These are phyloP conservation scores for Xestia c-nigrum DNA, from an alignment of 2,888 invertebrate genomes.

Conservation along the genomic window DNA sequence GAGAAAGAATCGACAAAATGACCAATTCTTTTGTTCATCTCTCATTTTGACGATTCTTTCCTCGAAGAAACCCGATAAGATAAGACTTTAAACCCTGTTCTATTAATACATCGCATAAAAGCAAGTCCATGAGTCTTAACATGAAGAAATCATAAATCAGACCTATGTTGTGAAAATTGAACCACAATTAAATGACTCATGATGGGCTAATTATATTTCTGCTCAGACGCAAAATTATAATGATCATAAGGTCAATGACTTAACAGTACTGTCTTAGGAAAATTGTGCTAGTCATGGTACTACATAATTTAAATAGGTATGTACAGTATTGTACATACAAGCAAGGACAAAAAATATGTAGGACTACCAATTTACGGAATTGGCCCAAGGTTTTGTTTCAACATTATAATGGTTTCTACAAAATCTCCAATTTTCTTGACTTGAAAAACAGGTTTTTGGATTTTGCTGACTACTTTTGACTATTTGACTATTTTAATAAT, in stretches of 20 bases:
- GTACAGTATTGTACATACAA: background rate
- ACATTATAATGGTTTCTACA: background rate
- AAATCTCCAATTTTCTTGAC: background rate
- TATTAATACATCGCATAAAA: background rate
- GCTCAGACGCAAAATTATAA: slow-evolving; percentile 3
- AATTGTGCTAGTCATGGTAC: background rate
- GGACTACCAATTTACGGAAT: background rate
- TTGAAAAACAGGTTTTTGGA: background rate
- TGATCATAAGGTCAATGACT: slow-evolving; percentile 21
- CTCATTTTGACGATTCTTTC: no score
- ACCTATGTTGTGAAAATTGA: background rate
- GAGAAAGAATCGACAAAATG: no score
- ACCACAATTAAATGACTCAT: slow-evolving; percentile 36
- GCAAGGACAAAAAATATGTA: slow-evolving; percentile 7
- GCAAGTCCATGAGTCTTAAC: background rate
- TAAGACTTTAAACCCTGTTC: background rate
- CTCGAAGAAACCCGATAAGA: no score
- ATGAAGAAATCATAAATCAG: slow-evolving; percentile 13
- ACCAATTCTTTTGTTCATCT: no score
- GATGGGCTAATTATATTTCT: slow-evolving; percentile 25
- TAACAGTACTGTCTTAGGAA: background rate
- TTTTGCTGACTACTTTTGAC: background rate
- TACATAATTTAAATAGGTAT: background rate
- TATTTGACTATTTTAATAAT: no score
- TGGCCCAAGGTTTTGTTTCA: background rate